A percentile compares a stretch with the other conserved stretches of the same genome.
phyloP scores from a whole-genome alignment of 2,113 vertebrate species.

The Nasalis larvatus region DNA sequence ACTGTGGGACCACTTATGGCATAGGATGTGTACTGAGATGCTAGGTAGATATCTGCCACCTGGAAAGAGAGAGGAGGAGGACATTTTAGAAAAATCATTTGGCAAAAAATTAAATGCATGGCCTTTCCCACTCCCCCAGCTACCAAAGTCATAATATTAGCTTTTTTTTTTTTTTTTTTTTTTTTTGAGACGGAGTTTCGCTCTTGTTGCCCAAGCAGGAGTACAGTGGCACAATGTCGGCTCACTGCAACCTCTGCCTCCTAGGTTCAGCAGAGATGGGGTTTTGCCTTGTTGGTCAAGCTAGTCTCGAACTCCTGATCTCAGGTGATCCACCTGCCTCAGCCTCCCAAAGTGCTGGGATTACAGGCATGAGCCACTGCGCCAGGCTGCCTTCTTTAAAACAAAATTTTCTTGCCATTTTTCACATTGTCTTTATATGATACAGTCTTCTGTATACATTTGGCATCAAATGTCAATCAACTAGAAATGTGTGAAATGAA shows the following conservation, averaged over 20 bases:
- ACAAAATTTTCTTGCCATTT: background rate
- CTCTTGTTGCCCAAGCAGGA: too few relatives aligned
- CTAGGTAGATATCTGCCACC: constrained; percentile 91
- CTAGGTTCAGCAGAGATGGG: too few relatives aligned
- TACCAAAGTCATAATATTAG: background rate
- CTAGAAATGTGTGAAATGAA: background rate
- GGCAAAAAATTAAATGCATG: background rate
- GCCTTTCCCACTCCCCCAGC: too few relatives aligned
- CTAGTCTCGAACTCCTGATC: too few relatives aligned
- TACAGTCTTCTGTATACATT: background rate
- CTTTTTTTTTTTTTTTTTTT: too few relatives aligned
- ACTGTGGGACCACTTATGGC: constrained; percentile 93
- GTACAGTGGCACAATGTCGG: too few relatives aligned
- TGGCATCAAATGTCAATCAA: background rate
- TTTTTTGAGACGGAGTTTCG: too few relatives aligned
- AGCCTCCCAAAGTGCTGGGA: too few relatives aligned
- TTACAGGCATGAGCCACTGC: too few relatives aligned
- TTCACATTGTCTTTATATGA: background rate
- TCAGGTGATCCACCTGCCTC: too few relatives aligned
- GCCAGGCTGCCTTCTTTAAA: background rate
- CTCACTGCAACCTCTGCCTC: too few relatives aligned
- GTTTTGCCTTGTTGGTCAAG: too few relatives aligned
- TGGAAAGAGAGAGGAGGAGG: constrained; percentile 65
- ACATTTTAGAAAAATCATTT: constrained; percentile 14
- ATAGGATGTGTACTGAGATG: constrained; percentile 84